Evolutionary conservation across 2,888 invertebrate species (phyloP).

Genomic region (Calameuta idolon): DNA sequence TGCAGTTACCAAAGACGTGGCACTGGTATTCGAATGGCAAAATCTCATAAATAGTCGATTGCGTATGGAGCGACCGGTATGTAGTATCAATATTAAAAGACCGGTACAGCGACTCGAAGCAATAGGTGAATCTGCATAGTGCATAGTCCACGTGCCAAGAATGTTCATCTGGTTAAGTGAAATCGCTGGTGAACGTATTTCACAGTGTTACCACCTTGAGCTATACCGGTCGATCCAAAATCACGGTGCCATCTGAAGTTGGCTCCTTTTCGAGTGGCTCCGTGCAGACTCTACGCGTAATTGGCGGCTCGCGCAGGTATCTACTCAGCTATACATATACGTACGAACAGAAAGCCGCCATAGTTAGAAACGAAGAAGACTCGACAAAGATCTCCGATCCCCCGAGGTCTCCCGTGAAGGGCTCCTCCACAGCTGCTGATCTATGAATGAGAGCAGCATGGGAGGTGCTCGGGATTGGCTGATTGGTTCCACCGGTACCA

Average conservation of each 20-base stretch:
- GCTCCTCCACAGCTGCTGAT: constrained; percentile 36
- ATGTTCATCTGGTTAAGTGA: too few relatives aligned
- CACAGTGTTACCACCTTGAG: too few relatives aligned
- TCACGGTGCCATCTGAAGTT: too few relatives aligned
- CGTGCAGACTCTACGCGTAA: constrained; percentile 17
- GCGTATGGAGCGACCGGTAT: background rate
- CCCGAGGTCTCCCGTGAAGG: constrained; percentile 34
- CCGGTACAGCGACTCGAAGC: too few relatives aligned
- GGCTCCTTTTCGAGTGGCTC: too few relatives aligned
- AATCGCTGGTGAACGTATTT: too few relatives aligned
- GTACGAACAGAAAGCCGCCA: too few relatives aligned
- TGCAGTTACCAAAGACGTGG: background rate
- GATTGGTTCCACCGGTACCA: constrained; percentile 56
- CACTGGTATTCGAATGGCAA: background rate
- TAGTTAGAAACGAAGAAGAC: background rate
- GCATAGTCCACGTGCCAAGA: too few relatives aligned
- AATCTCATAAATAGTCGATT: constrained; percentile 5
- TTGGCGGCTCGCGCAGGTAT: constrained; percentile 20
- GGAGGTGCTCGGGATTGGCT: constrained; percentile 50
- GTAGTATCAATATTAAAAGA: too few relatives aligned
- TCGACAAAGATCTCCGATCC: constrained; percentile 52
- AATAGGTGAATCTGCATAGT: too few relatives aligned
- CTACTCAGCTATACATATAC: too few relatives aligned
- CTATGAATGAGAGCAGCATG: constrained; percentile 53
- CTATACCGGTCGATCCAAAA: too few relatives aligned